Base-by-base conservation (phyloP, 1,140 invertebrate genomes). In the Philotrypesis tridentata region DNA sequence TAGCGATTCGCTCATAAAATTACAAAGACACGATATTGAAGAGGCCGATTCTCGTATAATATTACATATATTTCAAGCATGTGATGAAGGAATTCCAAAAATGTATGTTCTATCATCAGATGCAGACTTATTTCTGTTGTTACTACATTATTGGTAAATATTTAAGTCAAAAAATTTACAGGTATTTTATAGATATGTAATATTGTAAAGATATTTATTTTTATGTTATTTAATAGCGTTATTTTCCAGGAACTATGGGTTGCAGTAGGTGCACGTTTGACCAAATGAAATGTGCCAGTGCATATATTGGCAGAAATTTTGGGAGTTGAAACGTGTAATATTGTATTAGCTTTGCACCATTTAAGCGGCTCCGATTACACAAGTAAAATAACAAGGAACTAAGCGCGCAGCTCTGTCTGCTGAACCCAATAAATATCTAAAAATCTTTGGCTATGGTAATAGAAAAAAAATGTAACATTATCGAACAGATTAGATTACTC, bases 301-400 rank as follows among this genome's bases (percentile, higher is more conserved):
- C 65, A 67, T 67, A 25, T 25, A 25, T 9, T 67, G 14, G 65
- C 65, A 14, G 23, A 29, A 31, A 73, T 73, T 43, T 68, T 6
- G 23, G 76, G 67, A 63, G 70, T 17, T 27, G 7, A 31, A 65
- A 12, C 33, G 12, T 65, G 48, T 68, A 8, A 61, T n/a, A 25
- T 63, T 6, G 11, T 67, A 11, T 7, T n/a, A 79, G 76, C 43
- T 4, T 29, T 65, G 2, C 68, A 60, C 55, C 60, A 73, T 74
- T 33, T 73, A 17, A 68, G 61, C 31, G 67, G 33, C 17, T 43
- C 67, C 23, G 61, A 73, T 67, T 73, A 73, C 40, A 82, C n/a
- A n/a, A n/a, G n/a, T n/a, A n/a, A n/a, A n/a, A n/a, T n/a, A n/a
- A n/a, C n/a, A n/a, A n/a, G n/a, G n/a, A n/a, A n/a, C n/a, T n/a